phyloP scores from a whole-genome alignment of 2,797 vertebrate species.

The Orientallactaga sibirica region DNA sequence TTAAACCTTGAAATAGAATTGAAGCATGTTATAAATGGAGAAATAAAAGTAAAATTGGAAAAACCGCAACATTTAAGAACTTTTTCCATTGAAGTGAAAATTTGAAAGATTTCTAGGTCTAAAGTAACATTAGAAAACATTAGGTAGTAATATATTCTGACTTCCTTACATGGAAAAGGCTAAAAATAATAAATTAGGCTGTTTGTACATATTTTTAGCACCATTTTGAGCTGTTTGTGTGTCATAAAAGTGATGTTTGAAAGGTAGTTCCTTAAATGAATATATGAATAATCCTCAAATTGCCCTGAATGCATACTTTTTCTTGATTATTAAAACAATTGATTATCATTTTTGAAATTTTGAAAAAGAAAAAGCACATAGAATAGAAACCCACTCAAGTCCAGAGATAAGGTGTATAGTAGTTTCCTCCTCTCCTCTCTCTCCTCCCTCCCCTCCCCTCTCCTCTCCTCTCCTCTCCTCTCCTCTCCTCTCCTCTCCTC shows the following conservation, averaged over 20 bases:
- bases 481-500: too few relatives aligned
- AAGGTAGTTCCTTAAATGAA: constrained; percentile 30
- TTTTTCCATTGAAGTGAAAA: constrained; percentile 11
- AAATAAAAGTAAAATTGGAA: background rate
- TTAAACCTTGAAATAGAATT: background rate
- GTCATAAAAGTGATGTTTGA: background rate
- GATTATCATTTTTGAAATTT: constrained; percentile 3
- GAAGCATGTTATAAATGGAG: background rate
- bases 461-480: too few relatives aligned
- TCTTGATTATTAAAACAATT: background rate
- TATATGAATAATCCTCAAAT: background rate
- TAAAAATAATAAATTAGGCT: background rate
- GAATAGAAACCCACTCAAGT: background rate
- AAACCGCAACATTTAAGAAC: background rate
- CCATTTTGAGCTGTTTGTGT: background rate
- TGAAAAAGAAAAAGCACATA: background rate
- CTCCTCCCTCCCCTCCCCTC: too few relatives aligned
- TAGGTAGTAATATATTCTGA: background rate
- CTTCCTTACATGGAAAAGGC: background rate
- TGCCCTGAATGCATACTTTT: background rate
- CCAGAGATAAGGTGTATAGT: background rate
- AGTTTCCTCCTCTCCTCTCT: too few relatives aligned
- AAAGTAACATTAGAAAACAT: constrained; percentile 35
- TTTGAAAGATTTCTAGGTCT: constrained; percentile 21
- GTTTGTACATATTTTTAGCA: background rate